Percentiles rank a stretch among this genome's conserved stretches.
phyloP scores from a whole-genome alignment of 2,888 invertebrate genomes.

The Apamea epomidion region DNA sequence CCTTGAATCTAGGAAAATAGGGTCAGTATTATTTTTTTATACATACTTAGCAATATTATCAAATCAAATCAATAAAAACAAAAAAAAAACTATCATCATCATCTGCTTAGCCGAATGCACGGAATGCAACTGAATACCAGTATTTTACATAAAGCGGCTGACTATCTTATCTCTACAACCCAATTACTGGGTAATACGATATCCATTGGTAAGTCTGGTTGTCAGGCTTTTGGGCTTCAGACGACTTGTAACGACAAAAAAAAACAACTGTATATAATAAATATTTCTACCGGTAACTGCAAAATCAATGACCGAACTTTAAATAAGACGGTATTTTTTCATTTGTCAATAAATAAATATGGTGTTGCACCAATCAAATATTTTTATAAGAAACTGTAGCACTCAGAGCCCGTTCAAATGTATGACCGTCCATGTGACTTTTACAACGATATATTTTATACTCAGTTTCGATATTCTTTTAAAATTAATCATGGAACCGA shows the following conservation, averaged over 20 bases:
- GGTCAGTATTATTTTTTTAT: background rate
- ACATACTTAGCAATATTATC: background rate
- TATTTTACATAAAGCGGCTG: no score
- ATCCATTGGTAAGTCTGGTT: no score
- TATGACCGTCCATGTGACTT: background rate
- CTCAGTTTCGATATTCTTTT: background rate
- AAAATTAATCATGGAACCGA: background rate
- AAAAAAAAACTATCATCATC: background rate
- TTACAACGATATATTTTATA: background rate
- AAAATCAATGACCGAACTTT: background rate
- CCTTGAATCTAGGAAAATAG: background rate
- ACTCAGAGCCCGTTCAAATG: background rate
- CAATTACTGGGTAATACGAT: no score
- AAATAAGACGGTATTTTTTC: background rate
- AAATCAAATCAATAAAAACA: background rate
- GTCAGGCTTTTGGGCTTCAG: no score
- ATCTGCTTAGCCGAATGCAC: no score
- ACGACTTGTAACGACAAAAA: no score
- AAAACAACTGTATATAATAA: background rate
- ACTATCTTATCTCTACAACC: no score
- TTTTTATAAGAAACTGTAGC: background rate
- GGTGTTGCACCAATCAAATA: constrained; percentile 1
- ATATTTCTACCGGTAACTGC: background rate
- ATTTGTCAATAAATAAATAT: background rate
- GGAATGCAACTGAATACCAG: no score